Conservation (phyloP, 1,140 invertebrate genomes). For the Drosophila nannoptera region DNA sequence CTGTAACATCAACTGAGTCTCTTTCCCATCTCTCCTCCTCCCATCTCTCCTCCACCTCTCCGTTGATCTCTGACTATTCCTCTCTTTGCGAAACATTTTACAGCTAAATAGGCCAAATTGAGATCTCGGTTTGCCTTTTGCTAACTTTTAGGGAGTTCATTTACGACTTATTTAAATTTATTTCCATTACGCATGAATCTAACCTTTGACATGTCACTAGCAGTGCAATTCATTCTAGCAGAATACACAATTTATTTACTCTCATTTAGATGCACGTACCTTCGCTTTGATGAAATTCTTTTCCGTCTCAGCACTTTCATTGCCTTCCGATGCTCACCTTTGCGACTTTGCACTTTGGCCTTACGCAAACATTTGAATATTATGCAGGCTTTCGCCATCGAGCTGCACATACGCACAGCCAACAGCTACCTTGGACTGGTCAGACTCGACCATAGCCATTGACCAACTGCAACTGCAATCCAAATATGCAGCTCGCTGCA, state of each 20-base stretch:
- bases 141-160: too few species aligned
- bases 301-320: conserved; percentile 12
- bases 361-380: conserved; percentile 32
- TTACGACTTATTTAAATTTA: neutral
- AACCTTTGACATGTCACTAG: neutral
- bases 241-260: conserved; percentile 5
- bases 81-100: too few species aligned
- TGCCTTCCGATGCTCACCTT: conserved; percentile 19
- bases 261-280: neutral
- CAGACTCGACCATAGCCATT: conserved; percentile 1
- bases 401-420: neutral
- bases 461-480: conserved; percentile 4
- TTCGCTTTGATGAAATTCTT: neutral
- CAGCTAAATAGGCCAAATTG: too few species aligned
- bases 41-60: too few species aligned
- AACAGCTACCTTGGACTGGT: too few species aligned
- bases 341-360: conserved; percentile 7
- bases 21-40: too few species aligned
- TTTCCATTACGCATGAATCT: neutral
- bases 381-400: conserved; percentile 5
- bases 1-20: too few species aligned
- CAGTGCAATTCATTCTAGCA: neutral
- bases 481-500: conserved; percentile 21
- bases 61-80: too few species aligned
- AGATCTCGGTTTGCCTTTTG: too few species aligned